Evolutionary conservation across 2,113 vertebrate species (phyloP), one percentile per base, ranked within the genome.

Genomic region (Tyto alba): DNA sequence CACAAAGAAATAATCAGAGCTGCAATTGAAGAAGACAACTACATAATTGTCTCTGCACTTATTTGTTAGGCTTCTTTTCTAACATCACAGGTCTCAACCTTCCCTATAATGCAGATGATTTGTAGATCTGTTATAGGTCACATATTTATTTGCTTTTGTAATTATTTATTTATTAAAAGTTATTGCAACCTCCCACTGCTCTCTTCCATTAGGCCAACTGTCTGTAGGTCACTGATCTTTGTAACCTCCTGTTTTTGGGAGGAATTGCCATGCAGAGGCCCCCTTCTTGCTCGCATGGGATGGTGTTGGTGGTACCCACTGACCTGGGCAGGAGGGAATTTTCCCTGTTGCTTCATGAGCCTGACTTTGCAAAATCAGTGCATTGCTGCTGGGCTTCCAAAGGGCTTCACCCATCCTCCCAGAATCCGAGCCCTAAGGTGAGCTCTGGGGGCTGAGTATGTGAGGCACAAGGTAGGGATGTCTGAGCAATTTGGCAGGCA

Each of bases 361-460:
- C 30, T 71, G 45, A 29, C 19, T 86, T 79, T n/a, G 26, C 40
- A 45, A 74, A 78, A n/a, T 56, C 48, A 32, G 30, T 23, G 9
- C 13, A 10, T 32, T 30, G 26, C 23, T 69, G 27, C 26, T 91
- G 63, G 27, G 8, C 40, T 40, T 73, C 63, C n/a, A 53, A 63
- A 50, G 21, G 16, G 48, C 17, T 36, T 25, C 12, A n/a, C 13
- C 3, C 4, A 6, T 47, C 11, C 6, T 12, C 17, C 29, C 22
- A 20, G 16, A 71, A 30, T 45, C 13, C 0, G 0, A 93, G 43
- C 53, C 5, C 1, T 43, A 41, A 64, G 6, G 9, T 16, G 6
- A 27, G 29, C 12, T 69, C 29, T 15, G 6, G 25, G 16, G 32
- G 16, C n/a, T 80, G 11, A 78, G 40, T 27, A 59, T 45, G 29